Evolutionary conservation across 2,888 invertebrate genomes (phyloP).

Genomic region (Gymnocheta viridis): DNA sequence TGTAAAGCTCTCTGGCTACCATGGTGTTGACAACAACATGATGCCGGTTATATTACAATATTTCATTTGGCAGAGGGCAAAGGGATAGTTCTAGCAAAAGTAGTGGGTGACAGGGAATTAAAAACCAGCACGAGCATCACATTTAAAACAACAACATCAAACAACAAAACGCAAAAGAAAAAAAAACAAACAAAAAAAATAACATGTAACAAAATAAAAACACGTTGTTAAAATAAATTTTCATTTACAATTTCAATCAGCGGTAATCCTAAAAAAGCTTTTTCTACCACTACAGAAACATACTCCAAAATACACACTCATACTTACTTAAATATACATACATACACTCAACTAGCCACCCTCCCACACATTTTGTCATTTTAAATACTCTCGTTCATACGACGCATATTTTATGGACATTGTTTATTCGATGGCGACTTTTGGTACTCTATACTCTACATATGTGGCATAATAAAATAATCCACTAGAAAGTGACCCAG

Average conservation of each 20-base stretch:
- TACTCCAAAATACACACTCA: not conserved
- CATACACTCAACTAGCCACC: not conserved
- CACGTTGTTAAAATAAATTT: conserved; percentile 77
- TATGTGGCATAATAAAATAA: not conserved
- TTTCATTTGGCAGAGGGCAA: not conserved
- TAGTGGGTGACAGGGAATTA: conserved; percentile 36
- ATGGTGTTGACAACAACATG: conserved; percentile 68
- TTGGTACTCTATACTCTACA: conserved; percentile 10
- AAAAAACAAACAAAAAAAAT: conserved; percentile 14
- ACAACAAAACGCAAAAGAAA: conserved; percentile 28
- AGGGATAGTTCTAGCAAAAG: not conserved
- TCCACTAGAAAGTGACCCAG: not conserved
- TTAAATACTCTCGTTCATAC: conserved; percentile 34
- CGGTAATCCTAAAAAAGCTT: conserved; percentile 77
- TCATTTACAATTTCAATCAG: conserved; percentile 82
- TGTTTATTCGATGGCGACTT: conserved; percentile 67
- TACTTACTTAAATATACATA: not conserved
- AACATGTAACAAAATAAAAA: conserved; percentile 62
- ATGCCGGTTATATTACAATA: conserved; percentile 46
- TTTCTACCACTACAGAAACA: not conserved
- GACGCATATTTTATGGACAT: conserved; percentile 68
- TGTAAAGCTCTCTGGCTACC: conserved; percentile 55
- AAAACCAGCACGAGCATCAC: conserved; percentile 45
- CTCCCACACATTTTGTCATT: conserved; percentile 10
- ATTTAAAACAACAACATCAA: conserved; percentile 32